phyloP scores from a whole-genome alignment of 2,888 invertebrate genomes.

The Fragum whitleyi region DNA sequence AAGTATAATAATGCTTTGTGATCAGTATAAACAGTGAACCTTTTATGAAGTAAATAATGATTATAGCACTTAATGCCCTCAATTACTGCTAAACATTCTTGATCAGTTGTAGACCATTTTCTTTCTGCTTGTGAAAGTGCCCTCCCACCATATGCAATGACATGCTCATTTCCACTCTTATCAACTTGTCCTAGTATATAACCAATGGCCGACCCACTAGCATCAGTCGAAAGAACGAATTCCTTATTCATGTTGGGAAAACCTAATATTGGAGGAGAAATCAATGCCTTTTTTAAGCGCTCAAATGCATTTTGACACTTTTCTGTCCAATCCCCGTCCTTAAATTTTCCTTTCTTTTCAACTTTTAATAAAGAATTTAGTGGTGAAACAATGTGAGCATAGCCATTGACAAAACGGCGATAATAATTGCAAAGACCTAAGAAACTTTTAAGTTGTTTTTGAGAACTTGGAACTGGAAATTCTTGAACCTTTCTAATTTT shows the following conservation, averaged over 20 bases:
- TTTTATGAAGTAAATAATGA: conserved; percentile 51
- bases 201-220: conserved; percentile 57
- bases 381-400: conserved; percentile 73
- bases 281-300: too few relatives aligned
- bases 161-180: conserved; percentile 44
- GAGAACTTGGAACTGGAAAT: conserved; percentile 56
- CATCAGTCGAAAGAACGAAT: conserved; percentile 60
- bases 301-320: conserved; percentile 76
- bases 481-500: conserved; percentile 53
- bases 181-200: conserved; percentile 64
- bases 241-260: too few relatives aligned
- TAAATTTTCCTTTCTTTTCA: conserved; percentile 68
- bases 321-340: conserved; percentile 68
- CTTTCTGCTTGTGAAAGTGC: conserved; percentile 41
- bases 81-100: conserved; percentile 55
- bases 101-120: conserved; percentile 56
- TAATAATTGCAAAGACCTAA: conserved; percentile 84
- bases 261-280: conserved; percentile 61
- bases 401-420: conserved; percentile 62
- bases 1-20: conserved; percentile 59
- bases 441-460: conserved; percentile 58
- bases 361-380: conserved; percentile 77
- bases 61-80: conserved; percentile 47
- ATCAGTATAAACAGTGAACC: too few relatives aligned
- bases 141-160: conserved; percentile 47